These are phyloP conservation scores for Ianthella basta DNA, from an alignment of 37 sponge, comb jelly and placozoan species.

Conservation along the genomic window DNA sequence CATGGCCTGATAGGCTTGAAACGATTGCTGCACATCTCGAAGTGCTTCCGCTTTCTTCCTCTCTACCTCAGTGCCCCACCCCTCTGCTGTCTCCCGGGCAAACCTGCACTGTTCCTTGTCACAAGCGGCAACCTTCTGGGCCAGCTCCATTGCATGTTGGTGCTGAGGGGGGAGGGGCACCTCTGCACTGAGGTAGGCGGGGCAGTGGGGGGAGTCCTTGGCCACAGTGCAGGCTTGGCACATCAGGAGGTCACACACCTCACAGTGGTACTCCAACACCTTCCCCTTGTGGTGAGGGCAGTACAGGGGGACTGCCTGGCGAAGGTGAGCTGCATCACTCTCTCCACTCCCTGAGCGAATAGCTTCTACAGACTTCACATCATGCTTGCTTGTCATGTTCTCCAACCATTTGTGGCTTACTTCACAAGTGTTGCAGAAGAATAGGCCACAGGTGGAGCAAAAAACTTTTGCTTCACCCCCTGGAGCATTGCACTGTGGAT, in stretches of 20 bases:
- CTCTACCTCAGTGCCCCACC: background rate
- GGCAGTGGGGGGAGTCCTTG: background rate
- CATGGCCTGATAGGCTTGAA: background rate
- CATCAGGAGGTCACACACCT: slow-evolving; percentile 4
- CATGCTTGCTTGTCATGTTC: no score
- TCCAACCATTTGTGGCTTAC: no score
- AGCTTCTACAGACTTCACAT: no score
- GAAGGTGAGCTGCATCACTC: no score
- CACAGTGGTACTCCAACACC: slow-evolving; percentile 21
- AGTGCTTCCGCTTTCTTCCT: background rate
- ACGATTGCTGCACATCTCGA: background rate
- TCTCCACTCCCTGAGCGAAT: no score
- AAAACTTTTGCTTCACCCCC: no score
- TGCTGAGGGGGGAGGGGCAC: background rate
- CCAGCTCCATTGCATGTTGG: background rate
- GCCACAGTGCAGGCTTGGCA: slow-evolving; percentile 13
- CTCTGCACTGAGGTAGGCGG: slow-evolving; percentile 7
- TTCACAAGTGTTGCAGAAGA: no score
- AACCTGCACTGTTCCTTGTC: background rate
- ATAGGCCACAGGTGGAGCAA: no score
- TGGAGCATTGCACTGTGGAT: no score
- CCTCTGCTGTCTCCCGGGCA: background rate
- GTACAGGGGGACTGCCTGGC: no score
- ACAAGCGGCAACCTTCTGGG: background rate
- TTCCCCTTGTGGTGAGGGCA: slow-evolving; percentile 9